Evolutionary conservation across 2,888 invertebrate species (phyloP), one percentile per base, ranked within the genome.

Genomic region (Alloscopus bannaensis): DNA sequence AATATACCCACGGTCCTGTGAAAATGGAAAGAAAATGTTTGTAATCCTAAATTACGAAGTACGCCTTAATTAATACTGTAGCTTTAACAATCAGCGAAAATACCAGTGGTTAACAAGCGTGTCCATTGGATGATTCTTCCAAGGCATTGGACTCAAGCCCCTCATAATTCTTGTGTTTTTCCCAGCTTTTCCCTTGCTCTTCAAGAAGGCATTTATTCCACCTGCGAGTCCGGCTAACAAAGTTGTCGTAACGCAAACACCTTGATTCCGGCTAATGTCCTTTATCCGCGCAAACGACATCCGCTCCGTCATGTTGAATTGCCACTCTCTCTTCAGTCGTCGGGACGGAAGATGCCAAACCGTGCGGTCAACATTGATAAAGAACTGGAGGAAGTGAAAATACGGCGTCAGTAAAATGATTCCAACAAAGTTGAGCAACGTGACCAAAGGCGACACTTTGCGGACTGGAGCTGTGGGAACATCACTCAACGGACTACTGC

Each of bases 211-310:
- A 22, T 81, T 36, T 50, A 86, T 80, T 22, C 83, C 86, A n/a
- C 84, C 85, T 0, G 82, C 81, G 47, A 84, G 66, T 3, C 82
- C 84, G 3, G 84, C 83, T n/a, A 86, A 28, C 1, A 86, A 57
- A 40, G 84, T 82, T 3, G 79, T 77, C 1, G 83, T 84, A 18
- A 83, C 80, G 24, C 80, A 77, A 13, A 82, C 82, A 0, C 77
- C 68, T 13, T 77, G 66, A 8, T 50, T 36, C 4, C 59, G 75
- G 18, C 81, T 83, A 11, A 81, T 79, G 0, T 65, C 81, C 47
- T 81, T 83, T 8, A 86, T 40, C 3, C 60, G 29, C 11, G 69
- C 59, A 60, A 86, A 50, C 0, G 84, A 73, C 6, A 85, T 64
- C 45, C 69, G 65, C 47, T 80, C 81, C 0, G 83, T 76, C 36